phyloP scores from a whole-genome alignment of 2,888 invertebrate species.

The Argyresthia albistria region DNA sequence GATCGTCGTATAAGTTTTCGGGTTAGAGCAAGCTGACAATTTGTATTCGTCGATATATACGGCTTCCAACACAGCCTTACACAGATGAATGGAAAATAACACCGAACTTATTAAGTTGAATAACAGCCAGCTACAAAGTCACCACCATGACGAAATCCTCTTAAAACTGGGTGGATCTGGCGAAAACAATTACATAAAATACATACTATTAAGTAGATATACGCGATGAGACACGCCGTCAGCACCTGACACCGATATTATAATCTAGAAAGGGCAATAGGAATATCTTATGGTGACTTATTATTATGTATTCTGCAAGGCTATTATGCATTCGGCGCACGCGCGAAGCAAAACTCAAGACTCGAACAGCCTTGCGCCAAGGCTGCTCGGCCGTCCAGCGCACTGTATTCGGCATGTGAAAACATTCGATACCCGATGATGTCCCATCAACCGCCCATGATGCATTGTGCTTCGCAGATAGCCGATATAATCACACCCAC shows the following conservation, averaged over 20 bases:
- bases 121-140: too few species aligned
- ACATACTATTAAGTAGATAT: not conserved
- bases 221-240: not conserved
- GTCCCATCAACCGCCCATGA: not conserved
- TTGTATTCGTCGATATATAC: too few species aligned
- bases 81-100: too few species aligned
- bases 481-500: not conserved
- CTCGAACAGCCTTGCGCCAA: conserved; percentile 57
- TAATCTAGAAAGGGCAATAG: conserved; percentile 4
- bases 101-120: too few species aligned
- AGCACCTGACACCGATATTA: not conserved
- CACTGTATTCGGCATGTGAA: conserved; percentile 6
- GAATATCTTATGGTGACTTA: not conserved
- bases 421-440: conserved; percentile 3
- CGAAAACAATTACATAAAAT: too few species aligned
- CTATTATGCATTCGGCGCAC: conserved; percentile 51
- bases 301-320: conserved; percentile 33
- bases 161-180: too few species aligned
- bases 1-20: too few species aligned
- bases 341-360: conserved; percentile 22
- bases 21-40: too few species aligned
- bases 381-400: conserved; percentile 37
- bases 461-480: not conserved
- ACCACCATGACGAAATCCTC: too few species aligned
- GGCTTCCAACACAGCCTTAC: too few species aligned